Evolutionary conservation across 53 echinoderm and acorn worm genomes (phyloP).

Genomic region (Henricia sp.): DNA sequence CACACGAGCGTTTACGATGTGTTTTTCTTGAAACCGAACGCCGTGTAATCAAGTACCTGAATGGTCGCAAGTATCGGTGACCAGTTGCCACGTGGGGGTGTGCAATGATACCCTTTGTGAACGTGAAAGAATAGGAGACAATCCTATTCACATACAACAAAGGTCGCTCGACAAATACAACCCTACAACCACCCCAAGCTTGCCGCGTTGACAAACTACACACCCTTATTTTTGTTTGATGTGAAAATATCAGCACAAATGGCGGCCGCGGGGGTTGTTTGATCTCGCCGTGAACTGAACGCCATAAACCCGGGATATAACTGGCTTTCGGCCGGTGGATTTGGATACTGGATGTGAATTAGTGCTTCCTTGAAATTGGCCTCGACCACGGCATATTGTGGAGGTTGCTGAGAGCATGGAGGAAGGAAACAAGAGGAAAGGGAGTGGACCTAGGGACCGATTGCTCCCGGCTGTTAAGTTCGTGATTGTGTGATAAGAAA

Average conservation of each 20-base stretch:
- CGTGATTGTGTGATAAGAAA: too few species aligned
- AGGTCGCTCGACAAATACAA: background rate
- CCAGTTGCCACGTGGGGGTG: slow-evolving; percentile 35
- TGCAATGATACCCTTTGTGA: slow-evolving; percentile 23
- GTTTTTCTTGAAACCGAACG: background rate
- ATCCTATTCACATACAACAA: background rate
- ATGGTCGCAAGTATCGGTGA: slow-evolving; percentile 24
- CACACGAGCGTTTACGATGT: slow-evolving; percentile 7
- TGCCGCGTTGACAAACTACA: slow-evolving; percentile 47
- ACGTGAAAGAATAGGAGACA: slow-evolving; percentile 36
- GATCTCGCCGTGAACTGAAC: slow-evolving; percentile 12
- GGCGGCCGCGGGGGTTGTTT: slow-evolving; percentile 3
- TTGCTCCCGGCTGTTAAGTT: too few species aligned
- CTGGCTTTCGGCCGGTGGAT: background rate
- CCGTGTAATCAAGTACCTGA: too few species aligned
- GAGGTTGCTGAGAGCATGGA: background rate
- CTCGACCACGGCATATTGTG: slow-evolving; percentile 23
- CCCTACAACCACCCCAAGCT: background rate
- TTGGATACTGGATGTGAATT: slow-evolving; percentile 38
- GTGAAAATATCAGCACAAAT: slow-evolving; percentile 15
- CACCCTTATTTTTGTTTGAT: slow-evolving; percentile 47
- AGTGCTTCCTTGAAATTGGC: slow-evolving; percentile 46
- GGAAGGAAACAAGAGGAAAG: too few species aligned
- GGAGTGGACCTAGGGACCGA: too few species aligned
- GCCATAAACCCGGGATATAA: slow-evolving; percentile 13